Conservation (phyloP, 64 coral and sea anemone species). For the Astreopora myriophthalma region DNA sequence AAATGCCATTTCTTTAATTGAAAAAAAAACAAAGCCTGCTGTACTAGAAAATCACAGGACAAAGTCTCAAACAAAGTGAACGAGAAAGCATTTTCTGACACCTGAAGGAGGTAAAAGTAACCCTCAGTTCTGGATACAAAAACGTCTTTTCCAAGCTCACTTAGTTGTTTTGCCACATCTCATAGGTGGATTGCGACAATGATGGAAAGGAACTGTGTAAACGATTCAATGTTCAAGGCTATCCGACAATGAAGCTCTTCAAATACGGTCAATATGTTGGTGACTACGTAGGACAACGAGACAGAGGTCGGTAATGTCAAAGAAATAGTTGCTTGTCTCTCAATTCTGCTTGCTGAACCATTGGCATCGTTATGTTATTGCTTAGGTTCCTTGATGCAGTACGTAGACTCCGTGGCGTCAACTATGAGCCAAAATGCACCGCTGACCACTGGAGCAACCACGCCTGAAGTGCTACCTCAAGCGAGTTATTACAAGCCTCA, state of each 20-base stretch:
- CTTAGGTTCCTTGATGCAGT: constrained; percentile 72
- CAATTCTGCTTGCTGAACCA: not conserved
- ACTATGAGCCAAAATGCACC: constrained; percentile 40
- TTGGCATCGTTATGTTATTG: not conserved
- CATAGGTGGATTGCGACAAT: constrained; percentile 75
- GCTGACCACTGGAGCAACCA: constrained; percentile 30
- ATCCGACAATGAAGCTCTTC: constrained; percentile 80
- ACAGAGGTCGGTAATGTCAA: constrained; percentile 30
- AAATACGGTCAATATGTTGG: constrained; percentile 80
- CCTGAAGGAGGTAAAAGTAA: not conserved
- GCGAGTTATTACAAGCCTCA: constrained; percentile 46
- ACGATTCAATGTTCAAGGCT: constrained; percentile 82
- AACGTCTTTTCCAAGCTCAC: not conserved
- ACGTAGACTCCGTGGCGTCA: constrained; percentile 82
- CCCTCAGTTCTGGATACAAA: no score
- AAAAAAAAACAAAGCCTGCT: not conserved
- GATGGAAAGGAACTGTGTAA: constrained; percentile 71
- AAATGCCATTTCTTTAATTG: not conserved
- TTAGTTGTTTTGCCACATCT: not conserved
- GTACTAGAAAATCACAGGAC: not conserved
- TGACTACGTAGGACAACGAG: constrained; percentile 82
- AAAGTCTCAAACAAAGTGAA: not conserved
- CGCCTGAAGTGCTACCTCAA: constrained; percentile 21
- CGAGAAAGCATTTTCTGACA: not conserved
- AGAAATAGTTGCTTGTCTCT: not conserved